Percentiles rank a stretch among this genome's conserved stretches.
Evolutionary conservation across 2,797 vertebrate species (phyloP).

Genomic region (Parauchenoglanis punctatus): DNA sequence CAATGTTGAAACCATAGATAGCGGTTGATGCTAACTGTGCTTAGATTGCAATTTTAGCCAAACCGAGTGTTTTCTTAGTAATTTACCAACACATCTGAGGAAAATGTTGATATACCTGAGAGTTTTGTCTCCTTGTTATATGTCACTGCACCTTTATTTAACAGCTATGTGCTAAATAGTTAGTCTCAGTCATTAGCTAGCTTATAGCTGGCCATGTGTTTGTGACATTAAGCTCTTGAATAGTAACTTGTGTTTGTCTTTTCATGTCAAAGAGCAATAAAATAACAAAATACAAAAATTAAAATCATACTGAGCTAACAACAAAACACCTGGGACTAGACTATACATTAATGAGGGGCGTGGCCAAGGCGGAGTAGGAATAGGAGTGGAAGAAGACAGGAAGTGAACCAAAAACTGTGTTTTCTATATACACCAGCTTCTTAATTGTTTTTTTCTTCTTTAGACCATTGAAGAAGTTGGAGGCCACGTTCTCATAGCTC

Average conservation of each 20-base stretch:
- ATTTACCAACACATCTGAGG: background rate
- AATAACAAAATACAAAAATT: background rate
- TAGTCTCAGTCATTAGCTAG: background rate
- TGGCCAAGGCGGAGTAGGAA: background rate
- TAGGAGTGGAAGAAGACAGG: background rate
- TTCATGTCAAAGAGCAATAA: background rate
- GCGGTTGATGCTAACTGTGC: background rate
- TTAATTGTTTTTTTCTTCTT: slow-evolving; percentile 2
- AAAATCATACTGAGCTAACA: background rate
- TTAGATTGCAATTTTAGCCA: background rate
- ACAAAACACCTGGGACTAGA: background rate
- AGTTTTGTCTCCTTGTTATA: background rate
- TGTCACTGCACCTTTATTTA: background rate
- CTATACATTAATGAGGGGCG: background rate
- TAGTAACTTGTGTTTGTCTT: background rate
- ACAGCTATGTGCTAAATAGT: background rate
- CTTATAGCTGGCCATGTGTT: background rate
- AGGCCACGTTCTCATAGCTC: slow-evolving; percentile 90
- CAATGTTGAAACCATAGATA: background rate
- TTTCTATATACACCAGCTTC: background rate
- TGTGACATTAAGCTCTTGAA: background rate
- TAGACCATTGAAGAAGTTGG: slow-evolving; percentile 95
- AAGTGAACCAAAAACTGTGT: background rate
- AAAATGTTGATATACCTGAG: background rate
- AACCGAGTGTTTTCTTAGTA: background rate